Evolutionary conservation across 2,888 invertebrate genomes (phyloP), one percentile per base, ranked within the genome.

Genomic region (Macrosoma leucophasiata): DNA sequence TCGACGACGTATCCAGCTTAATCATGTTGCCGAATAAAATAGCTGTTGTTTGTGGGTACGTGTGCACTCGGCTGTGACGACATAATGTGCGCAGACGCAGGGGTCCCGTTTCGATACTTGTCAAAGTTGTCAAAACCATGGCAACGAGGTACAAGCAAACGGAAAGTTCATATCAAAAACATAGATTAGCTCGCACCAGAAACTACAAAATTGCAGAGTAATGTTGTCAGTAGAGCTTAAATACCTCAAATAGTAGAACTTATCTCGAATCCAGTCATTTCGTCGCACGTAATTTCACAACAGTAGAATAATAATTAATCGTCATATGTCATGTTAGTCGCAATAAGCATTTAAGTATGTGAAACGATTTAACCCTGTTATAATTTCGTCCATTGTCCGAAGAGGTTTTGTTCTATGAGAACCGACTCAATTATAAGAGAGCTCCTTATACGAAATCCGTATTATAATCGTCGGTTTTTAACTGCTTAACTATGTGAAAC

Each of bases 401-500:
- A 66, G 52, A 58, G 62, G 64, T 75, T 73, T 78, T 69, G 74
- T 81, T 78, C 76, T 79, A 73, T 82, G 84, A 64, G 84, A 84
- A 84, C 82, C 66, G 66, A 64, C 72, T 76, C 81, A 82, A 84
- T 84, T 84, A 82, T 74, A 58, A 56, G 50, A 55, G 53, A 58
- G 57, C 58, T 52, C 48, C 56, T 56, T 62, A 60, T 71, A 78
- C 73, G 70, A 82, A 84, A 81, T 76, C 68, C 60, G 71, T 74
- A 73, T n/a, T n/a, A n/a, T 82, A 81, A 84, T 82, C 76, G 77
- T 61, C 57, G 63, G 71, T 74, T 70, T 77, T 79, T 76, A 79
- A 77, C 69, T 59, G 71, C 72, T 68, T 81, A 84, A 84, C 84
- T 81, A 81, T 84, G 84, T 67, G 84, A 84, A 81, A 76, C 65